Conservation (phyloP, 2,113 vertebrate genomes). For the Cyanoderma ruficeps region DNA sequence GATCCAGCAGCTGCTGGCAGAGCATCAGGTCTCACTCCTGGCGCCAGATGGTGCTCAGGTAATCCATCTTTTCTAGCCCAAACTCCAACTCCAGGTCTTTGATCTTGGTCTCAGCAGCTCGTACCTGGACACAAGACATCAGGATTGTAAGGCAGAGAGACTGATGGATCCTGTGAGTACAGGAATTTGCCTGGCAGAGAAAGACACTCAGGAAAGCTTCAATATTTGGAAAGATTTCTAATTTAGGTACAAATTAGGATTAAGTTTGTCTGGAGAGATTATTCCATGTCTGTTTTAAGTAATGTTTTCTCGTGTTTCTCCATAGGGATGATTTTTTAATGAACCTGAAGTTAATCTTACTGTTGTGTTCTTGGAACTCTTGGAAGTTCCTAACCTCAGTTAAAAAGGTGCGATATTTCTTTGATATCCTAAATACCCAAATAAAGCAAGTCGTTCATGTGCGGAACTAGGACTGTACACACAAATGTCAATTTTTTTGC, state of each 20-base stretch:
- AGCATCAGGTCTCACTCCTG: slow-evolving; percentile 83
- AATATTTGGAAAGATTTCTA: background rate
- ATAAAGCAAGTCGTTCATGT: background rate
- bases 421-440: background rate
- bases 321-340: background rate
- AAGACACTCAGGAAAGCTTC: background rate
- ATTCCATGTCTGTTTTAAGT: background rate
- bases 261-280: background rate
- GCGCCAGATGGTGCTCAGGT: slow-evolving; percentile 81
- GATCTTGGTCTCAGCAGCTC: slow-evolving; percentile 85
- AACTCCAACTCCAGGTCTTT: slow-evolving; percentile 87
- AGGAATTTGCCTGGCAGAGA: background rate
- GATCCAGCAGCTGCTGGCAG: slow-evolving; percentile 82
- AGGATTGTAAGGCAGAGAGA: background rate
- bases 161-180: accelerated
- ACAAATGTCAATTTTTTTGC: background rate
- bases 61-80: slow-evolving; percentile 84
- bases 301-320: background rate
- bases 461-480: background rate
- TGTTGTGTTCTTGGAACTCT: background rate
- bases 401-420: background rate
- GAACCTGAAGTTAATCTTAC: background rate
- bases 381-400: background rate
- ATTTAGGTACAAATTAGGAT: background rate
- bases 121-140: slow-evolving; percentile 70